phyloP scores from a whole-genome alignment of 2,113 vertebrate species.

The Thymallus thymallus region DNA sequence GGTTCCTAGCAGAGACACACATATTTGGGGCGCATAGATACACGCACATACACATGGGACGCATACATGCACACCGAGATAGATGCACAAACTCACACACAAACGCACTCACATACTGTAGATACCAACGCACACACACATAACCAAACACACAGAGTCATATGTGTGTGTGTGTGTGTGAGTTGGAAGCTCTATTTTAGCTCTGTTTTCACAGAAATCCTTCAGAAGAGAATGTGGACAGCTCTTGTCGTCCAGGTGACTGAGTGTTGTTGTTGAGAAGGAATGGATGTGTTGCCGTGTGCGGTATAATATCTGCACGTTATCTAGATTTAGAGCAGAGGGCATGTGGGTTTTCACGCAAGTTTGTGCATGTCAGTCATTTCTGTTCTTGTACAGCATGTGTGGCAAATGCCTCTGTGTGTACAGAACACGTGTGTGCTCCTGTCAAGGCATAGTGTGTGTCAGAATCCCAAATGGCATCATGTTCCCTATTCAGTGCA shows the following conservation, averaged over 20 bases:
- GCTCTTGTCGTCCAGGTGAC: not conserved
- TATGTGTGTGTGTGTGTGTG: not conserved
- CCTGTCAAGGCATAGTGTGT: no score
- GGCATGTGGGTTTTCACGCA: constrained; percentile 10
- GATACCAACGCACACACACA: not conserved
- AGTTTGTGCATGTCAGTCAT: constrained; percentile 32
- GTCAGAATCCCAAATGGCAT: no score
- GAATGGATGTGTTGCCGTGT: not conserved
- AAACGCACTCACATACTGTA: not conserved
- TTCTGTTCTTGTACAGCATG: constrained; percentile 13
- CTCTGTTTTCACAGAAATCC: not conserved
- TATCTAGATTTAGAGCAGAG: not conserved
- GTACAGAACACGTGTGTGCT: not conserved
- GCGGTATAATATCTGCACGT: constrained; percentile 1
- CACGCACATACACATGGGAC: not conserved
- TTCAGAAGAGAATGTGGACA: not conserved
- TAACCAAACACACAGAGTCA: no score
- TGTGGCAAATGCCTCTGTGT: constrained; percentile 23
- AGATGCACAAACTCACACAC: not conserved
- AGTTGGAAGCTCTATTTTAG: not conserved
- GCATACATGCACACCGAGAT: not conserved
- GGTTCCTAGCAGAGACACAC: constrained; percentile 45
- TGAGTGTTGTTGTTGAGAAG: not conserved
- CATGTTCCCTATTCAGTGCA: no score
- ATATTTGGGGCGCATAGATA: constrained; percentile 27